These are phyloP conservation scores for Spodoptera exigua DNA, from an alignment of 2,888 invertebrate species.

Conservation along the genomic window DNA sequence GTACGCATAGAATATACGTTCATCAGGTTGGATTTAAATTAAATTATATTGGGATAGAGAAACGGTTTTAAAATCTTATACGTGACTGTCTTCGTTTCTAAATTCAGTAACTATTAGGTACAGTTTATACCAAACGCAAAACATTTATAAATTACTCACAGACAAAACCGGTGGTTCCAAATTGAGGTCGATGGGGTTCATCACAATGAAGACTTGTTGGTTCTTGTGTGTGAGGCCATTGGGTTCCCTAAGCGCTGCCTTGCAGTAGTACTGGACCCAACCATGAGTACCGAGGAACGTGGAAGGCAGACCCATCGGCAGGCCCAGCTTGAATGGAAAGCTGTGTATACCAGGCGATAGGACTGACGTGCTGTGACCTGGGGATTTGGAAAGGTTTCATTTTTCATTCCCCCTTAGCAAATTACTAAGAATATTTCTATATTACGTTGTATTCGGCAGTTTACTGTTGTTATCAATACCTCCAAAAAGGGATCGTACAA, in stretches of 20 bases:
- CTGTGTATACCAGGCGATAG: slow-evolving; percentile 98
- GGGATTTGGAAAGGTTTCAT: neutral
- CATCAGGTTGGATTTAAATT: no score
- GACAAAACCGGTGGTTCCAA: slow-evolving; percentile 95
- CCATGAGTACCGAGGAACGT: slow-evolving; percentile 98
- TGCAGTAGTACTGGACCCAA: slow-evolving; percentile 98
- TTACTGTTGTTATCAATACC: no score
- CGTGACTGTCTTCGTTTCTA: no score
- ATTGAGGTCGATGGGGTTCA: slow-evolving; percentile 98
- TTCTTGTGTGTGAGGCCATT: slow-evolving; percentile 97
- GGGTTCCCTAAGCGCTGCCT: slow-evolving; percentile 96
- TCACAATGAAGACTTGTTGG: slow-evolving; percentile 98
- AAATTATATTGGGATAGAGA: no score
- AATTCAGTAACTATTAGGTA: no score
- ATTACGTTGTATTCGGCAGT: no score
- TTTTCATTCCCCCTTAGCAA: neutral
- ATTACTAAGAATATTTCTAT: no score
- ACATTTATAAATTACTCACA: slow-evolving; percentile 89
- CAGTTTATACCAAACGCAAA: no score
- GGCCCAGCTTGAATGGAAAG: slow-evolving; percentile 97
- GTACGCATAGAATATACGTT: no score
- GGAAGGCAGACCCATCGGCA: slow-evolving; percentile 96
- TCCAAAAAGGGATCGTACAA: no score
- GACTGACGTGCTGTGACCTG: slow-evolving; percentile 94
- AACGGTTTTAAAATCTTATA: no score